Conservation (phyloP, 2,113 vertebrate genomes). For the Eulemur macaco region DNA sequence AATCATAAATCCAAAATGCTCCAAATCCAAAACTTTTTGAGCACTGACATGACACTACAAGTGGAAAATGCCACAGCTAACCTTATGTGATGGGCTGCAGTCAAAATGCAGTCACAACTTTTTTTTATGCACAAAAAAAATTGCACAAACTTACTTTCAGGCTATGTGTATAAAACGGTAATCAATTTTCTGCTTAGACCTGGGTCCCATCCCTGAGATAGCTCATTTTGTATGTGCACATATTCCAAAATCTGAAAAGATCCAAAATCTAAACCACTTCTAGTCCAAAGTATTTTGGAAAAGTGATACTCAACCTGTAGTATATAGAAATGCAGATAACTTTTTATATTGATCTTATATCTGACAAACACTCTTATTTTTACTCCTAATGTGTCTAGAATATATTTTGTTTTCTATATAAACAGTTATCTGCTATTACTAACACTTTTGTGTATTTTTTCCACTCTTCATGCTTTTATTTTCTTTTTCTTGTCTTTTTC, state of each 20-base stretch:
- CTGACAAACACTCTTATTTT: background rate
- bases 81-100: background rate
- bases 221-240: background rate
- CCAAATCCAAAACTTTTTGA: background rate
- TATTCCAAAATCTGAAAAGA: background rate
- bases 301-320: background rate
- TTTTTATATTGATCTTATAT: background rate
- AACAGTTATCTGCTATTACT: background rate
- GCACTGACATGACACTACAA: background rate
- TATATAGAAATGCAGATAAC: background rate
- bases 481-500: background rate
- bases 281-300: background rate
- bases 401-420: background rate
- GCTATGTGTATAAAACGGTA: background rate
- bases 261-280: background rate
- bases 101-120: background rate
- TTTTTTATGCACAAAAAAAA: background rate
- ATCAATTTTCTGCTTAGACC: background rate
- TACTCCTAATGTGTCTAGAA: background rate
- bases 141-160: background rate
- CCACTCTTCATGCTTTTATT: background rate
- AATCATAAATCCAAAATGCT: background rate
- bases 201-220: background rate
- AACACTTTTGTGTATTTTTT: background rate
- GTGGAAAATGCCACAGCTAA: background rate